Evolutionary conservation across 2,888 invertebrate genomes (phyloP).

Genomic region (Sipha maydis): DNA sequence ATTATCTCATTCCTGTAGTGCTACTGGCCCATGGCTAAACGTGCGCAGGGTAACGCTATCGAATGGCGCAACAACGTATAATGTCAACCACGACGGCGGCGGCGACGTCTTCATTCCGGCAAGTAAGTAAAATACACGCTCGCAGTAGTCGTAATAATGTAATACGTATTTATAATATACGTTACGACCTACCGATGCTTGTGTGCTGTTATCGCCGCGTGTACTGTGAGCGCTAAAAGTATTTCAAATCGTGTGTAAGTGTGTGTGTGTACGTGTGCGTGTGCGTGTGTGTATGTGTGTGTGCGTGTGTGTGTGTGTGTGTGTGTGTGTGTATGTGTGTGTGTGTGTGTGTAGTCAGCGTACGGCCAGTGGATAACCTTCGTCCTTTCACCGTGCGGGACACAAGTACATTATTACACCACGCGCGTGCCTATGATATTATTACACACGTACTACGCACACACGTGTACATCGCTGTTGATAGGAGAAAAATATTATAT

Average conservation of each 20-base stretch:
- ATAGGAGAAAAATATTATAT: too few relatives aligned
- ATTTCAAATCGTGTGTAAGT: neutral
- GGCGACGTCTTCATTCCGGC: neutral
- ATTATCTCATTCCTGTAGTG: neutral
- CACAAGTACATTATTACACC: neutral
- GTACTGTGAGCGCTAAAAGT: too few relatives aligned
- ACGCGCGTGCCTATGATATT: neutral
- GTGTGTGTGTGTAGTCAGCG: neutral
- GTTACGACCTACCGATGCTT: neutral
- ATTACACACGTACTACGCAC: neutral
- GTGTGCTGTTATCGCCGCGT: neutral
- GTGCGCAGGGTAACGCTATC: neutral
- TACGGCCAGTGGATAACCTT: slow-evolving; percentile 1
- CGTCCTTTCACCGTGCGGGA: slow-evolving; percentile 27
- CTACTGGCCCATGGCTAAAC: neutral
- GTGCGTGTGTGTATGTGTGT: too few relatives aligned
- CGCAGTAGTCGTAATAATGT: neutral
- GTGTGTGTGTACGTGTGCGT: too few relatives aligned
- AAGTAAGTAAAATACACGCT: neutral
- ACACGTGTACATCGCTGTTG: too few relatives aligned
- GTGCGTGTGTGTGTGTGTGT: too few relatives aligned
- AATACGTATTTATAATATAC: neutral
- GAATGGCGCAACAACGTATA: neutral
- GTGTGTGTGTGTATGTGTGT: too few relatives aligned
- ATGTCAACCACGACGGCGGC: neutral